These are phyloP conservation scores for Philotrypesis tridentata DNA, from an alignment of 1,140 invertebrate species.

Conservation along the genomic window DNA sequence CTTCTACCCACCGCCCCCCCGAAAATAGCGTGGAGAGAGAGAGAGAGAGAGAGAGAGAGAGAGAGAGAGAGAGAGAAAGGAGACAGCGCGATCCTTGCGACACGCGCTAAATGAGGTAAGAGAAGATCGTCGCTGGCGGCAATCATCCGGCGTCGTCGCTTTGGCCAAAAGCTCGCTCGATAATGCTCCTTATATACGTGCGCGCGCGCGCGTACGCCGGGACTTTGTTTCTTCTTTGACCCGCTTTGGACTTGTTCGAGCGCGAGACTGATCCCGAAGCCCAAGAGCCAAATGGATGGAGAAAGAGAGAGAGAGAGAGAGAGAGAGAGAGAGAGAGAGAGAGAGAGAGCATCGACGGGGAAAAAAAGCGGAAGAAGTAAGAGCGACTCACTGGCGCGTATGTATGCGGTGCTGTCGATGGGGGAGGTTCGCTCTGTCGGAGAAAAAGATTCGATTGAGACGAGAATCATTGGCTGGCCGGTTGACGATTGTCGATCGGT, in stretches of 20 bases:
- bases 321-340: too few relatives aligned
- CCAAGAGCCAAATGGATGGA: not conserved
- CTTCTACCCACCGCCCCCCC: too few relatives aligned
- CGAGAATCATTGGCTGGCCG: not conserved
- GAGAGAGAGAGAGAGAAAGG: too few relatives aligned
- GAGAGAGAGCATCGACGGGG: too few relatives aligned
- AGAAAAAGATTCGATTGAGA: not conserved
- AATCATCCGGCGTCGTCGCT: constrained; percentile 1
- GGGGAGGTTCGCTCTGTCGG: too few relatives aligned
- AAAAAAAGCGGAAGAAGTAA: too few relatives aligned
- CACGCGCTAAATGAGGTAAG: constrained; percentile 4
- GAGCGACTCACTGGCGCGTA: too few relatives aligned
- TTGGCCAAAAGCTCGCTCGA: not conserved
- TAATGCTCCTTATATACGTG: not conserved
- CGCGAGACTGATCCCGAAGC: not conserved
- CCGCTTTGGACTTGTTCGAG: constrained; percentile 4
- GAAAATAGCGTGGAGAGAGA: not conserved
- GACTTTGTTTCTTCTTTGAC: constrained; percentile 30
- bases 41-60: not conserved
- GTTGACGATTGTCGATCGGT: not conserved
- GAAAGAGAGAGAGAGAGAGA: too few relatives aligned
- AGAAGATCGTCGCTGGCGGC: not conserved
- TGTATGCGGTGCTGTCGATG: too few relatives aligned
- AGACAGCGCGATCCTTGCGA: too few relatives aligned
- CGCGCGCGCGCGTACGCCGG: too few relatives aligned